Base-by-base conservation (phyloP, 1,140 invertebrate species). In the Leptinotarsa lineolata region DNA sequence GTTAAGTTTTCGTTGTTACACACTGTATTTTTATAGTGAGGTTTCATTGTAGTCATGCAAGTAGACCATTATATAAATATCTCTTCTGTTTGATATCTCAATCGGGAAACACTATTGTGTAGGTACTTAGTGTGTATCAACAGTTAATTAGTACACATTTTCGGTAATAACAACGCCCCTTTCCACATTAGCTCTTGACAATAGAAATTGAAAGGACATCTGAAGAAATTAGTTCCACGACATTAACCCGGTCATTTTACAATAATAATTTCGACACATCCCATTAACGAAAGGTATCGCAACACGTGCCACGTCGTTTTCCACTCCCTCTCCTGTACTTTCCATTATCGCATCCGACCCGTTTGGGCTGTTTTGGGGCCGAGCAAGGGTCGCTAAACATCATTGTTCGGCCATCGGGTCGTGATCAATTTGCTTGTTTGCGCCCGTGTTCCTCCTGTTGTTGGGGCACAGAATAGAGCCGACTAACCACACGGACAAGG, bases 351-450 rank as follows among this genome's bases (percentile, higher is more conserved):
- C 48, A 54, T 54, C 13, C 48, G 48, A 54, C n/a, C 48, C 48
- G 48, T 54, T 54, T 3, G 48, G 16, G 48, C n/a, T 54, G 48
- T 54, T 54, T 54, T 54, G 48, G 48, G 48, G 48, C 48, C 48
- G 48, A 54, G 48, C 48, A 16, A 54, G 48, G 48, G 48, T 54
- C 48, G 48, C 48, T 54, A 54, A 54, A 54, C 48, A 54, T 54
- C 48, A 54, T 54, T 54, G 48, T 54, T 54, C 48, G 48, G 48
- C 48, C 48, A 54, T 54, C 48, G 48, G 48, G 48, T 18, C 48
- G 48, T 54, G 48, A 54, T 54, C 48, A 54, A 54, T 54, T 54
- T 54, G 48, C 48, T 54, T 54, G 48, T 54, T 54, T 54, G 48
- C 48, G 3, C 48, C 48, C n/a, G n/a, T 54, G 48, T 54, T 54